Evolutionary conservation across 2,797 vertebrate species (phyloP), one percentile per base, ranked within the genome.

Genomic region (Cyclopterus lumpus): DNA sequence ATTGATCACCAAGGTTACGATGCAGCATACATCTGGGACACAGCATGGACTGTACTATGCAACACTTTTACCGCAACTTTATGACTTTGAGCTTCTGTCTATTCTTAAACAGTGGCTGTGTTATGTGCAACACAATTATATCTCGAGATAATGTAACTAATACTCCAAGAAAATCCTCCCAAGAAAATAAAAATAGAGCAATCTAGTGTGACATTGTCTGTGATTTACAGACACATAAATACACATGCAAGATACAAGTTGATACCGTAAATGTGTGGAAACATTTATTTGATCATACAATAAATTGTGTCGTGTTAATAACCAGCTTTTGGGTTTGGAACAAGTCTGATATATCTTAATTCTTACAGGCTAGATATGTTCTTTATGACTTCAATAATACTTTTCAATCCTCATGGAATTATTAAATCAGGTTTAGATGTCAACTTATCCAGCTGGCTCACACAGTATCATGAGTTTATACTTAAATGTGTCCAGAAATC

Each of bases 1-100:
- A 86, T 74, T 71, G 74, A 89, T 91, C 81, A 88, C 90, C 80
- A 74, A 85, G 83, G 79, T 30, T 80, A 89, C 73, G 36, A 63
- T 68, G 69, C 32, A 72, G 46, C 68, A 80, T 75, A 80, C 73
- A 86, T 84, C 85, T 85, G 71, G 85, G 79, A 67, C 77, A 69
- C 65, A 57, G 68, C 57, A 79, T 76, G 62, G 74, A 69, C 54
- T 53, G 30, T 66, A 14, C 5, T 60, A 30, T 69, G 66, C n/a
- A 70, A 62, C 32, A 79, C 49, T 68, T 80, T 71, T 26, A 46
- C 54, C 53, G 46, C 22, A 75, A 79, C 59, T 74, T 84, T 78
- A 53, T 69, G 67, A 78, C 82, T 64, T 81, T 81, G 36, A 51
- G 26, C 16, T 74, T 82, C 48, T 77, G 75, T 79, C 32, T 14